These are phyloP conservation scores for Micronycteris hirsuta DNA, from an alignment of 2,113 vertebrate genomes.

Conservation along the genomic window DNA sequence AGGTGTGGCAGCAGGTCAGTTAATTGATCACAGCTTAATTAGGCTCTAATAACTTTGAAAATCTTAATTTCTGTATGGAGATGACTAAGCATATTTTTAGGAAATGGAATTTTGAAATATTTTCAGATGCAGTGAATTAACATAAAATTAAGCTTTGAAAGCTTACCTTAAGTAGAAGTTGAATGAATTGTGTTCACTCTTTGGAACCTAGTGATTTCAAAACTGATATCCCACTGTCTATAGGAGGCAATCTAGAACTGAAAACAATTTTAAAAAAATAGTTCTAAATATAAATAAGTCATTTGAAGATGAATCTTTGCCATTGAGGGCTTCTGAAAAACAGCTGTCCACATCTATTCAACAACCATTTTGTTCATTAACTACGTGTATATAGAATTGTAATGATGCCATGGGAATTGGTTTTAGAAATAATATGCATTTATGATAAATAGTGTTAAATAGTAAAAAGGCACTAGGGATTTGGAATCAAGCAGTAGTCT, in stretches of 20 bases:
- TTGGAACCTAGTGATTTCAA: slow-evolving; percentile 55
- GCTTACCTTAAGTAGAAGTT: slow-evolving; percentile 71
- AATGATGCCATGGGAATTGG: background rate
- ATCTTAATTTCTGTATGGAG: slow-evolving; percentile 39
- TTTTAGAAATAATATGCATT: background rate
- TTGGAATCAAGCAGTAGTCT: background rate
- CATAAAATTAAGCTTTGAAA: slow-evolving; percentile 63
- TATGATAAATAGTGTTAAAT: background rate
- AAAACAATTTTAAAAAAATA: background rate
- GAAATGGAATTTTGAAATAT: slow-evolving; percentile 62
- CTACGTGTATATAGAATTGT: background rate
- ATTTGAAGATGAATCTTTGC: background rate
- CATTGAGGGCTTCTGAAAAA: background rate
- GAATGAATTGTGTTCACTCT: slow-evolving; percentile 71
- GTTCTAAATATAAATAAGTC: background rate
- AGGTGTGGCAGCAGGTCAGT: slow-evolving; percentile 28
- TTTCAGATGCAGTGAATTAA: slow-evolving; percentile 70
- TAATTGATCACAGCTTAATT: slow-evolving; percentile 72
- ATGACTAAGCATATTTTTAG: slow-evolving; percentile 41
- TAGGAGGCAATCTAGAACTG: background rate
- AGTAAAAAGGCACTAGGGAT: background rate
- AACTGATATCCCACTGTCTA: slow-evolving; percentile 1
- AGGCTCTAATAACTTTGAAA: slow-evolving; percentile 66
- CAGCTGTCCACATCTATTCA: background rate
- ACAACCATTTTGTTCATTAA: background rate